phyloP scores from a whole-genome alignment of 1,140 invertebrate species.

The Triops longicaudatus region DNA sequence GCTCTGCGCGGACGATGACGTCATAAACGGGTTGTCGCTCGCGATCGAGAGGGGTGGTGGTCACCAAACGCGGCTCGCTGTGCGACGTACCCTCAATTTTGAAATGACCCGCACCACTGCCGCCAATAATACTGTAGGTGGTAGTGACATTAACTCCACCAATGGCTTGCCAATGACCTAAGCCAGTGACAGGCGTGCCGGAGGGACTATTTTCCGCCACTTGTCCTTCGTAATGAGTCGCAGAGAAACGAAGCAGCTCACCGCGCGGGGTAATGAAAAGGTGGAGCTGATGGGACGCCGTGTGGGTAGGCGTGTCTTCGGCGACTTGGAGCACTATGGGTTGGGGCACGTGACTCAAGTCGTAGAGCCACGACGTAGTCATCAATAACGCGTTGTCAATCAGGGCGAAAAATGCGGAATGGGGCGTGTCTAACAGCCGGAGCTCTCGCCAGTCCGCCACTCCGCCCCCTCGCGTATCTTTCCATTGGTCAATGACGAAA shows the following conservation, averaged over 20 bases:
- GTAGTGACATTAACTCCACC: slow-evolving; percentile 47
- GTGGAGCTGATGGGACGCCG: slow-evolving; percentile 66
- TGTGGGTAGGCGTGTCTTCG: slow-evolving; percentile 64
- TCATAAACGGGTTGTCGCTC: slow-evolving; percentile 59
- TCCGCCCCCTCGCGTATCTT: slow-evolving; percentile 29
- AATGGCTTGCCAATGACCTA: slow-evolving; percentile 38
- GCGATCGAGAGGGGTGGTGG: slow-evolving; percentile 59
- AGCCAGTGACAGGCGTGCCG: slow-evolving; percentile 56
- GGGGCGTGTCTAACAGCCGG: slow-evolving; percentile 29
- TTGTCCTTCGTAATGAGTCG: slow-evolving; percentile 52
- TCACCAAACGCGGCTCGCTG: slow-evolving; percentile 45
- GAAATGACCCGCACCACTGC: slow-evolving; percentile 37
- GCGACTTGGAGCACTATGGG: slow-evolving; percentile 69
- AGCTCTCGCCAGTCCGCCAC: slow-evolving; percentile 16
- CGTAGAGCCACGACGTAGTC: slow-evolving; percentile 58
- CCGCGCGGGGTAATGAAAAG: slow-evolving; percentile 70
- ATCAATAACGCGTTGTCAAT: slow-evolving; percentile 80
- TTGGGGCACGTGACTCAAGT: slow-evolving; percentile 63
- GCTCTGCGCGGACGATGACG: slow-evolving; percentile 63
- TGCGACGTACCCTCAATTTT: slow-evolving; percentile 40
- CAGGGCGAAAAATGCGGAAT: slow-evolving; percentile 55
- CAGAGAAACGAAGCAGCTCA: slow-evolving; percentile 66
- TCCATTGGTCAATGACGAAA: slow-evolving; percentile 31
- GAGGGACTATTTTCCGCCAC: slow-evolving; percentile 63
- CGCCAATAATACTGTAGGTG: slow-evolving; percentile 65